These are phyloP conservation scores for Fratercula arctica DNA, from an alignment of 2,797 vertebrate species.

Conservation along the genomic window DNA sequence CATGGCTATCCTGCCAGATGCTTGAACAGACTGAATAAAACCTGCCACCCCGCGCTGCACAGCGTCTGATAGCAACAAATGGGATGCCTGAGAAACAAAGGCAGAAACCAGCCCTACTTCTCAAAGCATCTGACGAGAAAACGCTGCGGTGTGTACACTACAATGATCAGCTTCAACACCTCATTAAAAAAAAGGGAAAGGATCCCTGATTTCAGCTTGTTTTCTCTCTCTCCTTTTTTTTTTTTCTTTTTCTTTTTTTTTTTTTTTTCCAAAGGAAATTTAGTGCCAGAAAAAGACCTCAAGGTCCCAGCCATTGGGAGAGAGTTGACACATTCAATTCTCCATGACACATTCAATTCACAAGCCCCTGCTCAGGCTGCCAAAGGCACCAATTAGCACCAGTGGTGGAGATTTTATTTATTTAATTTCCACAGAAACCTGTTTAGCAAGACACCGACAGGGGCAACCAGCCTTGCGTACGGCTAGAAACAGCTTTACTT, in stretches of 20 bases:
- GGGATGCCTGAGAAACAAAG: not conserved
- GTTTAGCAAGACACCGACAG: constrained; percentile 24
- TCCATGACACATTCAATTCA: constrained; percentile 61
- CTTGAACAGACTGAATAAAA: constrained; percentile 53
- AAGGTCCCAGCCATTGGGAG: constrained; percentile 29
- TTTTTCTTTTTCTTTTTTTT: not conserved
- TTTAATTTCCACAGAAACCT: constrained; percentile 57
- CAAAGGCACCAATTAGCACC: constrained; percentile 64
- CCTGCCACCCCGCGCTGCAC: not conserved
- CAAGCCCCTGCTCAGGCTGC: constrained; percentile 38
- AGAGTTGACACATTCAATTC: constrained; percentile 63
- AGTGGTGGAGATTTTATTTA: constrained; percentile 31
- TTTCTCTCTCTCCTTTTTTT: not conserved
- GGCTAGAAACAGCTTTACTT: not conserved
- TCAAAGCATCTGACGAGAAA: not conserved
- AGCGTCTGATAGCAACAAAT: not conserved
- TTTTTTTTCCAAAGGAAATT: constrained; percentile 23
- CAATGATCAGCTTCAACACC: constrained; percentile 17
- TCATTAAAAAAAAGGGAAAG: constrained; percentile 35
- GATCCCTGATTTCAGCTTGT: constrained; percentile 25
- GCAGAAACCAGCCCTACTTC: not conserved
- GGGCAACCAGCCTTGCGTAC: not conserved
- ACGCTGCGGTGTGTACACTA: not conserved
- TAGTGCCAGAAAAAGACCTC: constrained; percentile 49
- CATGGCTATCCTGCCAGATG: constrained; percentile 44